These are phyloP conservation scores for Julus scandinavius DNA, from an alignment of 2,888 invertebrate species.

Conservation along the genomic window DNA sequence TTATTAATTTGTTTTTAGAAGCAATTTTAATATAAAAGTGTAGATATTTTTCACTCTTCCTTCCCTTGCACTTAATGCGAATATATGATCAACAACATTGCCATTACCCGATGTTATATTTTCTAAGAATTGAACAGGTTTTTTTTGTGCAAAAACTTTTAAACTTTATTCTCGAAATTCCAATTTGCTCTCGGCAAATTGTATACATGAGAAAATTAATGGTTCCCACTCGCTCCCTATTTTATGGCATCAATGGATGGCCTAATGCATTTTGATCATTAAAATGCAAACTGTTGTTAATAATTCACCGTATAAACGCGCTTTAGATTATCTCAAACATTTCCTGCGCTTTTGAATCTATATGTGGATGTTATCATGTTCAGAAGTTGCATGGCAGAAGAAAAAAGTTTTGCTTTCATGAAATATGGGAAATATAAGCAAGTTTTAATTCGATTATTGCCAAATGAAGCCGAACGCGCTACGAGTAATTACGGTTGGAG, in stretches of 20 bases:
- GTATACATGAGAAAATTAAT: constrained; percentile 11
- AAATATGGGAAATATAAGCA: constrained; percentile 4
- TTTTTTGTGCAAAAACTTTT: not conserved
- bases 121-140: not conserved
- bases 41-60: no score
- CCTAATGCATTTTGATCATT: constrained; percentile 33
- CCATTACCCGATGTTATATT: not conserved
- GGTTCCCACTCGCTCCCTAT: not conserved
- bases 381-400: not conserved
- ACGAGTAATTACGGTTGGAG: not conserved
- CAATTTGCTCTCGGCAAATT: not conserved
- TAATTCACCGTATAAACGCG: not conserved
- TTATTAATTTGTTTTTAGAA: no score
- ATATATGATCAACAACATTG: no score
- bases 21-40: no score
- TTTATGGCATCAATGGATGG: constrained; percentile 21
- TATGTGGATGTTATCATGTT: not conserved
- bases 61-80: no score
- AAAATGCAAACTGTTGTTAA: constrained; percentile 33
- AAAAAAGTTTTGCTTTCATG: constrained; percentile 17
- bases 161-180: not conserved
- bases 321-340: constrained; percentile 4
- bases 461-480: not conserved
- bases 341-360: not conserved
- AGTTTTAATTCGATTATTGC: constrained; percentile 9